Evolutionary conservation across 2,797 vertebrate genomes (phyloP).

Genomic region (Sebastes itinus): DNA sequence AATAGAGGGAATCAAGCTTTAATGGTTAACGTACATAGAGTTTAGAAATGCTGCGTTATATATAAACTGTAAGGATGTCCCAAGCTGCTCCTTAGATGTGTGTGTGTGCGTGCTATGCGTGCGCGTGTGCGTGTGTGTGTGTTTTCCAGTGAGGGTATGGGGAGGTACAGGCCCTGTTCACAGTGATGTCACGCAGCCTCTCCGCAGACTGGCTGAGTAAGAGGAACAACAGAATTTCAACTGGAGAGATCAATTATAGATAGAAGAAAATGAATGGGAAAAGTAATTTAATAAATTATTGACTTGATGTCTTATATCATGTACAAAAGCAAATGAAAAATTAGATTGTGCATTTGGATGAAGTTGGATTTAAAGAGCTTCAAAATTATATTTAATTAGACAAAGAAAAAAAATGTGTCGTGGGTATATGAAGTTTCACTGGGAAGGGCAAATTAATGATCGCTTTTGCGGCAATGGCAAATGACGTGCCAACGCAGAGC

Average conservation of each 20-base stretch:
- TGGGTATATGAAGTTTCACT: conserved; percentile 75
- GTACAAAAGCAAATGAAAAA: conserved; percentile 87
- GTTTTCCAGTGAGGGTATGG: conserved; percentile 46
- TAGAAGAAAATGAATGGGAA: conserved; percentile 88
- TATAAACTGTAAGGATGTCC: conserved; percentile 6
- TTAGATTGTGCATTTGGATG: conserved; percentile 86
- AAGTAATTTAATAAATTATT: conserved; percentile 90
- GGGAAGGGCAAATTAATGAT: conserved; percentile 77
- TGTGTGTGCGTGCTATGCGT: neutral
- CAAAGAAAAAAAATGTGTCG: conserved; percentile 74
- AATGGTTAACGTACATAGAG: neutral
- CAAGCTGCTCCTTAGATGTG: neutral
- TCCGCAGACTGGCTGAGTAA: conserved; percentile 81
- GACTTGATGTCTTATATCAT: conserved; percentile 89
- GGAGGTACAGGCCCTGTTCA: conserved; percentile 65
- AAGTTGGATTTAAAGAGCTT: conserved; percentile 84
- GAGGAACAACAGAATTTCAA: conserved; percentile 89
- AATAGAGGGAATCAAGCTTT: neutral
- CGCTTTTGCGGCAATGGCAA: conserved; percentile 67
- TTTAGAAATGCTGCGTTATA: neutral
- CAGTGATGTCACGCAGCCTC: conserved; percentile 82
- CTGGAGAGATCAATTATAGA: conserved; percentile 92
- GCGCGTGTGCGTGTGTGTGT: neutral
- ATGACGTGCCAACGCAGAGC: conserved; percentile 59
- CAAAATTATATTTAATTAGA: conserved; percentile 88